These are phyloP conservation scores for Montifringilla adamsi DNA, from an alignment of 2,113 vertebrate genomes.

Conservation along the genomic window DNA sequence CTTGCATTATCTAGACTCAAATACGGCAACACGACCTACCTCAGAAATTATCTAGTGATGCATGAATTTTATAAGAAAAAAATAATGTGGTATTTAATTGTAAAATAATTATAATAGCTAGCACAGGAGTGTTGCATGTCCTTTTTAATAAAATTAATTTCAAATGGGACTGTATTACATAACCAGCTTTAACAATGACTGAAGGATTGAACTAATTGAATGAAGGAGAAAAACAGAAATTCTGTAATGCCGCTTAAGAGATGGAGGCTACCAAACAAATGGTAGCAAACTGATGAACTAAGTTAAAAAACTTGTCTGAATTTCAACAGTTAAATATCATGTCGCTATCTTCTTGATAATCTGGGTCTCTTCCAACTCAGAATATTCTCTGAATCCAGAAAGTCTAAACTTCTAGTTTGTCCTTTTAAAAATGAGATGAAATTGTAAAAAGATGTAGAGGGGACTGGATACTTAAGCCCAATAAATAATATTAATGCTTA, in stretches of 20 bases:
- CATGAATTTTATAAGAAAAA: neutral
- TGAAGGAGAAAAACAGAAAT: neutral
- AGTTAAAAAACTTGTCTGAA: neutral
- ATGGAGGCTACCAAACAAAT: neutral
- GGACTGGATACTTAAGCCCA: neutral
- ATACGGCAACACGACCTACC: neutral
- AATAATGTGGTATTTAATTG: neutral
- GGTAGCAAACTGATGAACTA: neutral
- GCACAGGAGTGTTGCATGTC: neutral
- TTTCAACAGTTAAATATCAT: neutral
- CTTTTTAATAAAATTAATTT: neutral
- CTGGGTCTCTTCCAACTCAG: neutral
- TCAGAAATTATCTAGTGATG: neutral
- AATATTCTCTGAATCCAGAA: neutral
- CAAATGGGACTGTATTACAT: neutral
- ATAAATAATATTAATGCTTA: neutral
- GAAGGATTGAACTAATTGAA: neutral
- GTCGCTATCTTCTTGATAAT: neutral
- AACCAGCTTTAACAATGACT: neutral
- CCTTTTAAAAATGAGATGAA: neutral
- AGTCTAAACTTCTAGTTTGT: neutral
- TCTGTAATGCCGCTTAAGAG: neutral
- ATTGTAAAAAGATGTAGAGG: neutral
- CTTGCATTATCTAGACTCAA: neutral
- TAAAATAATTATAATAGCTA: neutral